These are phyloP conservation scores for Hermetia illucens DNA, from an alignment of 1,140 invertebrate genomes.

Conservation along the genomic window DNA sequence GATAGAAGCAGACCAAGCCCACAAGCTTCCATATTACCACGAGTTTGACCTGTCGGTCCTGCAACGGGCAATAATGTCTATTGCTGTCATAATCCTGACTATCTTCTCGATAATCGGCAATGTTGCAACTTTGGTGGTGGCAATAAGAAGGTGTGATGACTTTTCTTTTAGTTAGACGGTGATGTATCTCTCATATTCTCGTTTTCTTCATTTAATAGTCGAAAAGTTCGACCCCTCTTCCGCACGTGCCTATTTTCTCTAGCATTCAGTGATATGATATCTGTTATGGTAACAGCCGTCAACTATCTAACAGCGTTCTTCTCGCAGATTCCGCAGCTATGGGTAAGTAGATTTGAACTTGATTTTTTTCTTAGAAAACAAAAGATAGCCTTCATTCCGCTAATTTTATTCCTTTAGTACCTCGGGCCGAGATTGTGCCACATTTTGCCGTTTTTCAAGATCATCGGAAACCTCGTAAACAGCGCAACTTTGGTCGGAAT, in stretches of 20 bases:
- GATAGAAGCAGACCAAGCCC: no score
- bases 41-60: no score
- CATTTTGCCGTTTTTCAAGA: slow-evolving; percentile 30
- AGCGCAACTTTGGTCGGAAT: slow-evolving; percentile 30
- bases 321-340: neutral
- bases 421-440: slow-evolving; percentile 25
- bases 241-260: slow-evolving; percentile 21
- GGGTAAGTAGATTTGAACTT: slow-evolving; percentile 5
- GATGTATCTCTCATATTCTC: no score
- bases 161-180: neutral
- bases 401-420: slow-evolving; percentile 10
- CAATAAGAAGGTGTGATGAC: slow-evolving; percentile 1
- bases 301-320: slow-evolving; percentile 1
- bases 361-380: no score
- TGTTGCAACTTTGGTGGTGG: neutral
- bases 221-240: slow-evolving; percentile 4
- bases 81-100: no score
- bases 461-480: slow-evolving; percentile 27
- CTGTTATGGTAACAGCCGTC: slow-evolving; percentile 8
- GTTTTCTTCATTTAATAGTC: no score
- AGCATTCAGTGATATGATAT: slow-evolving; percentile 21
- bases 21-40: no score
- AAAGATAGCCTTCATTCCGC: neutral
- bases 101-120: no score
- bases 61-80: no score